phyloP scores from a whole-genome alignment of 2,113 vertebrate genomes.

The Hyperoodon ampullatus region DNA sequence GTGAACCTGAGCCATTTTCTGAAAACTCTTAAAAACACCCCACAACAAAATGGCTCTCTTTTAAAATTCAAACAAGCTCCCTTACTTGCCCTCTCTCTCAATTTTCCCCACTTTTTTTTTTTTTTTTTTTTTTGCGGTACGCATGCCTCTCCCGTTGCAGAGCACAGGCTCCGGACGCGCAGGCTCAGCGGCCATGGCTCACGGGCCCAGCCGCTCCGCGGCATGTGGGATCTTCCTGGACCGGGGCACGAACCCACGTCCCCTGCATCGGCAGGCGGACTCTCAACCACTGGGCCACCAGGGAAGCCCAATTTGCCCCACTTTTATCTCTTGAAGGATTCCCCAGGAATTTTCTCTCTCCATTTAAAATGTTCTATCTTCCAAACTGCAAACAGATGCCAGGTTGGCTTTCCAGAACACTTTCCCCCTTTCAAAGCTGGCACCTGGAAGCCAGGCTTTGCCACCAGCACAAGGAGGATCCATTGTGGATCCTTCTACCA shows the following conservation, averaged over 20 bases:
- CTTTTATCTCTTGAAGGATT: background rate
- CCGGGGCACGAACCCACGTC: too few relatives aligned
- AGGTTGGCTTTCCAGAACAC: background rate
- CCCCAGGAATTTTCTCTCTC: background rate
- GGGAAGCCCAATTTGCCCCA: background rate
- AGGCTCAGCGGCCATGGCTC: too few relatives aligned
- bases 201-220: too few relatives aligned
- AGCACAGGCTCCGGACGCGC: too few relatives aligned
- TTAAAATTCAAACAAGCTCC: background rate
- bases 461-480: background rate
- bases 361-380: conserved; percentile 2
- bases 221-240: too few relatives aligned
- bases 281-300: too few relatives aligned
- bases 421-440: background rate
- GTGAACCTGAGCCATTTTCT: background rate
- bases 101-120: background rate
- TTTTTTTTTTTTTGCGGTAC: too few relatives aligned
- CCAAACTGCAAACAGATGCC: background rate
- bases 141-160: too few relatives aligned
- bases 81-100: background rate
- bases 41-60: background rate
- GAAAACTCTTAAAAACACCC: background rate
- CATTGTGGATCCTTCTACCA: background rate
- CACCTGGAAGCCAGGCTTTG: background rate
- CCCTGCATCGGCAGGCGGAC: too few relatives aligned